Evolutionary conservation across 1,140 invertebrate genomes (phyloP), one percentile per base, ranked within the genome.

Genomic region (Aleiodes sp.): DNA sequence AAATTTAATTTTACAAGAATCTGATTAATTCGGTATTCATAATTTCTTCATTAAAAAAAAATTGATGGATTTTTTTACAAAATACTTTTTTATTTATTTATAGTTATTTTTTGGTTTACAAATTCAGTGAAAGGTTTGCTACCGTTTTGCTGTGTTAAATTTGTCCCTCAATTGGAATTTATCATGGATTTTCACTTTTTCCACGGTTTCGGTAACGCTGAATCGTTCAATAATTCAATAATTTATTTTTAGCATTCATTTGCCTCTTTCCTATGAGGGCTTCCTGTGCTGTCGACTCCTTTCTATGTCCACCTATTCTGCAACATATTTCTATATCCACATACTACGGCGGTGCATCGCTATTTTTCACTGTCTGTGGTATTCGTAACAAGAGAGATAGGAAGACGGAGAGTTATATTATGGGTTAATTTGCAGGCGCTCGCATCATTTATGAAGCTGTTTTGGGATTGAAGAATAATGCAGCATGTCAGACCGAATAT

Each of bases 181-280:
- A n/a, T n/a, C n/a, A n/a, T n/a, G n/a, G n/a, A 52, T 24, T 52
- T 52, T 52, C 46, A 52, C 46, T 52, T 52, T 52, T 52, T 52
- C 9, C 41, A 16, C 19, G 21, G 12, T 10, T 52, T 0, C 21
- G 19, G 46, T n/a, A 31, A 2, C 12, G 28, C 7, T 2, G 28
- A n/a, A 59, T 28, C 24, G 56, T 59, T 59, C 56, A 59, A 59
- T 59, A 59, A 59, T 59, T 59, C 56, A 59, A 59, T 59, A 59
- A 59, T 59, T 59, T 59, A 59, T 59, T 59, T 59, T 59, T 31
- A 26, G 24, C 56, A 56, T 28, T 56, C 46, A 26, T 28, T 59
- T 26, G 4, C 29, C 29, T 59, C 28, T 31, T 0, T 52, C 26
- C 16, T 21, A 52, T 21, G 7, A 52, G 46, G 8, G 21, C 26